A percentile compares a stretch with the other conserved stretches of the same genome.
These are phyloP conservation scores for Pteronotus mesoamericanus DNA, from an alignment of 2,797 vertebrate species.

Conservation along the genomic window DNA sequence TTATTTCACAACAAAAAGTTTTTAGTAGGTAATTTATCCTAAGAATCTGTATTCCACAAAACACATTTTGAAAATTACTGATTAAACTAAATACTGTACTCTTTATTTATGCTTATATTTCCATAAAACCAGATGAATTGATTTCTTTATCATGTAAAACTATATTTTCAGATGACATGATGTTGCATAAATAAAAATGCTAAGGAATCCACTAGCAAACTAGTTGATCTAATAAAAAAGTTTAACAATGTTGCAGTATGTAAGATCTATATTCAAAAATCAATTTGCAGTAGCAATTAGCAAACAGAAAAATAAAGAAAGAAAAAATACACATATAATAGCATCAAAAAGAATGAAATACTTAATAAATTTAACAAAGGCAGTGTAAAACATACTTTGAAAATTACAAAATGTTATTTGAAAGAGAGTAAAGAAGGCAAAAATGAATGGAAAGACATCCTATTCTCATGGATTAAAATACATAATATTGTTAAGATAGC, in stretches of 20 bases:
- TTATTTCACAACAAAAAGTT: not conserved
- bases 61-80: not conserved
- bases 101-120: not conserved
- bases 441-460: not conserved
- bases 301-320: not conserved
- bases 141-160: not conserved
- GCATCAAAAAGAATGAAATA: not conserved
- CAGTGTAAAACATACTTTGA: not conserved
- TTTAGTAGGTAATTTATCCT: not conserved
- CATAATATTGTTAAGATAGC: not conserved
- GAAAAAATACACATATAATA: not conserved
- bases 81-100: not conserved
- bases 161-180: not conserved
- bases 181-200: not conserved
- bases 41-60: not conserved
- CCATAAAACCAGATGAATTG: not conserved
- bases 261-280: not conserved
- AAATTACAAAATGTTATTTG: not conserved
- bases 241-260: not conserved
- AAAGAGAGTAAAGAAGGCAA: not conserved
- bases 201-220: not conserved
- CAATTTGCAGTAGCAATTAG: not conserved
- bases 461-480: not conserved
- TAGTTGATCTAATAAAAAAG: not conserved
- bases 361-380: not conserved